These are phyloP conservation scores for Formica selysi DNA, from an alignment of 1,140 invertebrate genomes.

Conservation along the genomic window DNA sequence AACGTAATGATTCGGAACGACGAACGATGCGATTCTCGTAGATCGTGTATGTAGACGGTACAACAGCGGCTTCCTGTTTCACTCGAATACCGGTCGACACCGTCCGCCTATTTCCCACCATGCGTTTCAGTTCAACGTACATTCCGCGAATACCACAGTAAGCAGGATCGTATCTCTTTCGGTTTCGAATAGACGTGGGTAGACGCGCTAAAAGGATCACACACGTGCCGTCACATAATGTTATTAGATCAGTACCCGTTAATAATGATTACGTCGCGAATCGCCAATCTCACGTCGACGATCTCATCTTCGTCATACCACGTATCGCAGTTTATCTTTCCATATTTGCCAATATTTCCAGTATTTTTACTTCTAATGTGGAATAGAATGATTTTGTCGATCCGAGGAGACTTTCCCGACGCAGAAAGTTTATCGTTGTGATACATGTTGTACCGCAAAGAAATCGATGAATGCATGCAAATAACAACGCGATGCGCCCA, in stretches of 20 bases:
- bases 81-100: constrained; percentile 46
- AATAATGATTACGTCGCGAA: neutral
- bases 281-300: neutral
- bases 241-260: neutral
- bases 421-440: neutral
- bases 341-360: neutral
- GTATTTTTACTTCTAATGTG: neutral
- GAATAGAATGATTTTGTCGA: neutral
- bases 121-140: constrained; percentile 35
- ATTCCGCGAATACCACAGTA: constrained; percentile 43
- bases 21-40: neutral
- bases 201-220: neutral
- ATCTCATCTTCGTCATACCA: neutral
- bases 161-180: constrained; percentile 39
- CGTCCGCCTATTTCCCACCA: constrained; percentile 58
- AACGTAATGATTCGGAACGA: neutral
- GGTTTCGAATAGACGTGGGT: neutral
- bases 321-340: too few relatives aligned
- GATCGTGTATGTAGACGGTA: neutral
- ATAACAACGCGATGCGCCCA: constrained; percentile 48
- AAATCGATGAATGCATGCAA: constrained; percentile 63
- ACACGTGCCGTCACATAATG: neutral
- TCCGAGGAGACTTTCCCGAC: neutral
- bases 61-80: constrained; percentile 48
- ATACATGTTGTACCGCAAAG: neutral